These are phyloP conservation scores for Microctenopoma lineatum DNA, from an alignment of 2,797 vertebrate species.

Conservation along the genomic window DNA sequence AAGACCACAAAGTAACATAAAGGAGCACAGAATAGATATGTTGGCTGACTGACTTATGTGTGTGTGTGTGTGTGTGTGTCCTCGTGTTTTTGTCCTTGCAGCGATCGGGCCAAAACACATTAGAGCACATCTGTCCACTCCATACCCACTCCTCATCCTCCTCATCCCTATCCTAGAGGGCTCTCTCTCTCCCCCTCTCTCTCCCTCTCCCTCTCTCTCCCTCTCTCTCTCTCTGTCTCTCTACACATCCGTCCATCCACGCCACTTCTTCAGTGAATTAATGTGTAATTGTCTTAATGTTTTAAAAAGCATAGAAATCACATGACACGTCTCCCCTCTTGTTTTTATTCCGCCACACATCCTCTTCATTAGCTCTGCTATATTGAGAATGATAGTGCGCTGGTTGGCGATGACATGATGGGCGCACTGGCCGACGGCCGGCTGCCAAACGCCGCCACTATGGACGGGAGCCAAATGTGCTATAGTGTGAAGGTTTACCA, in stretches of 20 bases:
- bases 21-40: constrained; percentile 50
- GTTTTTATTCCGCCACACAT: neutral
- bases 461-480: neutral
- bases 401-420: neutral
- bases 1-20: constrained; percentile 29
- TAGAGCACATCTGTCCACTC: constrained; percentile 87
- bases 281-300: constrained; percentile 35
- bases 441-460: neutral
- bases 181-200: constrained; percentile 30
- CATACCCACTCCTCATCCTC: constrained; percentile 67
- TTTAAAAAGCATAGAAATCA: constrained; percentile 7
- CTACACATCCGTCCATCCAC: constrained; percentile 10
- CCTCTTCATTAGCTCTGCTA: neutral
- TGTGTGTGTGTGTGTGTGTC: constrained; percentile 64
- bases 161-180: constrained; percentile 70
- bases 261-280: constrained; percentile 44
- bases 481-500: neutral
- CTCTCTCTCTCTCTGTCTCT: constrained; percentile 3
- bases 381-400: neutral
- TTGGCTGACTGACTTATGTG: constrained; percentile 41
- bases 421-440: neutral
- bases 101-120: constrained; percentile 83
- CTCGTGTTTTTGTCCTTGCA: constrained; percentile 75
- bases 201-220: constrained; percentile 10
- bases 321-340: neutral